Evolutionary conservation across 2,113 vertebrate genomes (phyloP), one percentile per base, ranked within the genome.

Genomic region (Heterocephalus glaber): DNA sequence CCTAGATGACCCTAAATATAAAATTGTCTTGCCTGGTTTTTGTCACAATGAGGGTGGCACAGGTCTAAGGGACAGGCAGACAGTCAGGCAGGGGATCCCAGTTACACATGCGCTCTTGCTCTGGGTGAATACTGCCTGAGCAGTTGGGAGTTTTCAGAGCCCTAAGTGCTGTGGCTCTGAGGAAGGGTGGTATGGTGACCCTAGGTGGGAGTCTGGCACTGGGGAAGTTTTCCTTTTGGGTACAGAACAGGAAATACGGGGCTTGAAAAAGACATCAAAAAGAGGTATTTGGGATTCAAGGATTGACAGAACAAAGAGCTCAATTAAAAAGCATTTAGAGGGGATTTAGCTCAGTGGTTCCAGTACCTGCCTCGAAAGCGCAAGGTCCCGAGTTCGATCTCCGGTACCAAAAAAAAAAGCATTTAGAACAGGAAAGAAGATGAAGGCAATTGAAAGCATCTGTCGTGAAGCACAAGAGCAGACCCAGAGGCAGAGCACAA

Each of bases 201-300:
- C 30, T 60, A n/a, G 8, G 0, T 70, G 56, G 74, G 33, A 49
- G 2, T n/a, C 20, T 44, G 79, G 61, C 54, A 47, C 4, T 61
- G 84, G 90, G 77, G 11, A 79, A 76, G 70, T 83, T 92, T 90
- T 89, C 41, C 52, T 94, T 86, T 54, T 17, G 66, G 41, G 41
- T 70, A 65, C 7, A 91, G 56, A 61, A 58, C 38, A 74, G 93
- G 49, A 94, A 92, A 93, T 77, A 76, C 1, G 16, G 66, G 84
- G 47, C 72, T 92, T 89, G 77, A 87, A 61, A 89, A 90, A 58
- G 72, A 95, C 83, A 94, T 86, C 70, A 65, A n/a, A 47, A 88
- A 89, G 70, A 95, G 56, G 56, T 66, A 90, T 82, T 94, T 47
- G 72, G n/a, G 81, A 95, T 95, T 17, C 94, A 96, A 95, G 76